A percentile compares a stretch with the other conserved stretches of the same genome.
Conservation (phyloP, 2,113 vertebrate species). For the Archilochus colubris region DNA sequence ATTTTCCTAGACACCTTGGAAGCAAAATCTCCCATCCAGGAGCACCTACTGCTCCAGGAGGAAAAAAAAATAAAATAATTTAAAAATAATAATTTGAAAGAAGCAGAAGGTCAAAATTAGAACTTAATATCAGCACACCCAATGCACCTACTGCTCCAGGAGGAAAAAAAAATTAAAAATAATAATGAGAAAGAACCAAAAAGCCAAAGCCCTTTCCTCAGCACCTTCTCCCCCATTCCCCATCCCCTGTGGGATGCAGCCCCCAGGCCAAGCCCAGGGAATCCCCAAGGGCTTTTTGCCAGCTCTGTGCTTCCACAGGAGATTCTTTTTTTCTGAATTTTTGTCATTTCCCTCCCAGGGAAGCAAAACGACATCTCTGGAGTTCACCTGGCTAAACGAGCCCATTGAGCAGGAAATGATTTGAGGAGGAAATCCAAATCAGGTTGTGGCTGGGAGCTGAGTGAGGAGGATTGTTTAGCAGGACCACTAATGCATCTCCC, state of each 20-base stretch:
- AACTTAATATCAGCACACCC: not conserved
- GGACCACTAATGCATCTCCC: not conserved
- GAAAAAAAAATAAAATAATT: too few relatives aligned
- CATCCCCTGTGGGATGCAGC: not conserved
- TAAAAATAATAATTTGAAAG: too few relatives aligned
- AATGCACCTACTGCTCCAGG: rapidly evolving
- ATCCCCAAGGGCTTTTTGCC: not conserved
- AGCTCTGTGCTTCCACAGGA: not conserved
- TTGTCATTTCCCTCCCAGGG: not conserved
- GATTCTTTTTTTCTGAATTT: not conserved
- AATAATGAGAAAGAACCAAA: rapidly evolving
- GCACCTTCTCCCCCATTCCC: not conserved
- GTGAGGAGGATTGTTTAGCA: not conserved
- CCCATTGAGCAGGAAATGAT: not conserved
- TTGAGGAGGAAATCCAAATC: not conserved
- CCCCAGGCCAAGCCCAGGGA: not conserved
- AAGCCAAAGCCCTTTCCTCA: not conserved
- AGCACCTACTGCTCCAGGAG: too few relatives aligned
- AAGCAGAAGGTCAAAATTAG: not conserved
- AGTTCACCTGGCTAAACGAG: not conserved
- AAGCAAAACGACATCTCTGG: not conserved
- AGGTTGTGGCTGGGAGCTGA: not conserved
- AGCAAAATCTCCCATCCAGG: not conserved
- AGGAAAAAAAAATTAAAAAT: too few relatives aligned
- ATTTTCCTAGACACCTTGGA: too few relatives aligned